phyloP scores from a whole-genome alignment of 2,113 vertebrate species.

The Tylochromis polylepis region DNA sequence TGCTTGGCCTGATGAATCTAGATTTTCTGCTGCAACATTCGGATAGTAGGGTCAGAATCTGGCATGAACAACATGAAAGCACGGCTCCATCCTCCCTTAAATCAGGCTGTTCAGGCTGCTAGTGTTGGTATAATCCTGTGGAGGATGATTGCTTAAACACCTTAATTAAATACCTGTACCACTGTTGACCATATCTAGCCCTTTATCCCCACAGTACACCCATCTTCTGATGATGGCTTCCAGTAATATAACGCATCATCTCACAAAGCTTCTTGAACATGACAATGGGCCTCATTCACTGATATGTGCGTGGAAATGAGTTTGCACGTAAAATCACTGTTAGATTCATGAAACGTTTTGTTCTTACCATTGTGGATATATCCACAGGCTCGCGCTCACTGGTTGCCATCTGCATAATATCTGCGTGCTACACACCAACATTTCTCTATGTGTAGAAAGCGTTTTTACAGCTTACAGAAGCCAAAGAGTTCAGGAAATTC shows the following conservation, averaged over 20 bases:
- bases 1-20: neutral
- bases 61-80: neutral
- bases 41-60: neutral
- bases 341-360: neutral
- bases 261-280: neutral
- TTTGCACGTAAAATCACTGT: neutral
- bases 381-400: neutral
- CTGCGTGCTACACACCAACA: neutral
- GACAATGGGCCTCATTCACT: neutral
- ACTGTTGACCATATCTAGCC: too few species aligned
- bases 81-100: neutral
- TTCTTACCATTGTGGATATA: neutral
- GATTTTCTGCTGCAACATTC: neutral
- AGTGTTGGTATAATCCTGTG: neutral
- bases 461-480: neutral
- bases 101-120: neutral
- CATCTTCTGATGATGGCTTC: neutral
- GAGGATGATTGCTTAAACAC: neutral
- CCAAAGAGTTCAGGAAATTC: neutral
- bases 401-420: neutral
- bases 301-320: neutral
- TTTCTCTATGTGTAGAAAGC: neutral
- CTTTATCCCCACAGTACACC: neutral
- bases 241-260: neutral
- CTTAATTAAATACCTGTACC: too few species aligned